Evolutionary conservation across 1,140 invertebrate species (phyloP).

Genomic region (Lepidurus arcticus): DNA sequence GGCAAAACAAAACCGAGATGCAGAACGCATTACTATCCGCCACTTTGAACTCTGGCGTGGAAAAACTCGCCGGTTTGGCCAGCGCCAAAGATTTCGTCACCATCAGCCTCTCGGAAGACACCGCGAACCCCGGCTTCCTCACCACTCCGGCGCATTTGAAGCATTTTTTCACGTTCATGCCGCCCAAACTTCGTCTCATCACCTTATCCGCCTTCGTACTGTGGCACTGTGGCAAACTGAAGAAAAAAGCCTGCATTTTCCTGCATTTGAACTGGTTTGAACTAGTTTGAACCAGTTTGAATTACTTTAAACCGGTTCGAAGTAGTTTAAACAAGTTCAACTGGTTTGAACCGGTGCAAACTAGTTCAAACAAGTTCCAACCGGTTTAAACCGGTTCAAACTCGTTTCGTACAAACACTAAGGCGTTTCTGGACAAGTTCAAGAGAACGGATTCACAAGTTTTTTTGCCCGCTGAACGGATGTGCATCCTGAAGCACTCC

Average conservation of each 20-base stretch:
- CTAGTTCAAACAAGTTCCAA: too few relatives aligned
- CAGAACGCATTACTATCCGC: slow-evolving; percentile 92
- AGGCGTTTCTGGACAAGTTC: too few relatives aligned
- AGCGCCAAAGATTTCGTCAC: slow-evolving; percentile 65
- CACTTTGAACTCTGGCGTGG: slow-evolving; percentile 81
- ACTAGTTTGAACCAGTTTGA: too few relatives aligned
- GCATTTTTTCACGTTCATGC: slow-evolving; percentile 76
- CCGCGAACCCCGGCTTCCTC: slow-evolving; percentile 55
- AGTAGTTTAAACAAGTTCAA: too few relatives aligned
- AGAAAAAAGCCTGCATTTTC: slow-evolving; percentile 79
- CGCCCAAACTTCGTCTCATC: slow-evolving; percentile 79
- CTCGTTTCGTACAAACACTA: too few relatives aligned
- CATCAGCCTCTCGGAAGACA: slow-evolving; percentile 53
- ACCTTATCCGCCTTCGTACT: slow-evolving; percentile 74
- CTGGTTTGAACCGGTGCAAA: too few relatives aligned
- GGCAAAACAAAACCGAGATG: slow-evolving; percentile 44
- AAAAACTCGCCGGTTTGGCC: slow-evolving; percentile 80
- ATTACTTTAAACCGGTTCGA: too few relatives aligned
- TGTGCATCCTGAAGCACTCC: too few relatives aligned
- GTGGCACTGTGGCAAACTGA: slow-evolving; percentile 58
- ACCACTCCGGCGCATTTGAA: slow-evolving; percentile 73
- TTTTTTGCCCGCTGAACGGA: too few relatives aligned
- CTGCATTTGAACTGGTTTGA: too few relatives aligned
- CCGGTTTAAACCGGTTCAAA: too few relatives aligned
- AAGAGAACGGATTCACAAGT: too few relatives aligned